These are phyloP conservation scores for Punctoribates punctum DNA, from an alignment of 2,888 invertebrate species.

Conservation along the genomic window DNA sequence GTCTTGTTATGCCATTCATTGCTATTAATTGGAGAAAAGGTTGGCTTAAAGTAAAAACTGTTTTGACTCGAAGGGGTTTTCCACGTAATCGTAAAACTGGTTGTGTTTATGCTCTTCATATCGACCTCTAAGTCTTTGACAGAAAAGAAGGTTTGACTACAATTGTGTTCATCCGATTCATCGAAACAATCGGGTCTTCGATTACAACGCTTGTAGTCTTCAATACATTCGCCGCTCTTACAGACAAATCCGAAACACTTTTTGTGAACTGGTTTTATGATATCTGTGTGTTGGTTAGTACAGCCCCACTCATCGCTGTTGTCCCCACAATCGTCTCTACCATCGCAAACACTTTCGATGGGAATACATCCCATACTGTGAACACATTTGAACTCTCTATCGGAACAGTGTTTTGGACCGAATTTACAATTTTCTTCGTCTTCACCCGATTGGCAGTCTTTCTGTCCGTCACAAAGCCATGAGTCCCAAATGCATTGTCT, in stretches of 20 bases:
- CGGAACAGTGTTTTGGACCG: slow-evolving; percentile 46
- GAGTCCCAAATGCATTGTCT: slow-evolving; percentile 62
- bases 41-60: slow-evolving; percentile 65
- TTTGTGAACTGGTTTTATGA: slow-evolving; percentile 40
- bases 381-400: slow-evolving; percentile 60
- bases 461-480: slow-evolving; percentile 63
- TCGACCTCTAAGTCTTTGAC: slow-evolving; percentile 65
- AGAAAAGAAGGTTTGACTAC: slow-evolving; percentile 48
- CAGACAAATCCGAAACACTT: slow-evolving; percentile 49
- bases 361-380: slow-evolving; percentile 64
- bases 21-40: slow-evolving; percentile 53
- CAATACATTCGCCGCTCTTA: slow-evolving; percentile 47
- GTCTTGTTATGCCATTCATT: slow-evolving; percentile 61
- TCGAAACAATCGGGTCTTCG: slow-evolving; percentile 65
- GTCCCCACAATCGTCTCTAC: slow-evolving; percentile 49
- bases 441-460: slow-evolving; percentile 62
- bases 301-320: slow-evolving; percentile 49
- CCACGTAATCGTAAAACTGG: slow-evolving; percentile 66
- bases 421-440: slow-evolving; percentile 61
- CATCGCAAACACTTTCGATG: slow-evolving; percentile 56
- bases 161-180: slow-evolving; percentile 59
- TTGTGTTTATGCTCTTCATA: slow-evolving; percentile 62
- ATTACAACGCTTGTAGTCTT: slow-evolving; percentile 59
- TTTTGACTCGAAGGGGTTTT: slow-evolving; percentile 54
- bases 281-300: slow-evolving; percentile 38